These are phyloP conservation scores for Galeopsomyia nigrocyanea DNA, from an alignment of 2,888 invertebrate species.

Conservation along the genomic window DNA sequence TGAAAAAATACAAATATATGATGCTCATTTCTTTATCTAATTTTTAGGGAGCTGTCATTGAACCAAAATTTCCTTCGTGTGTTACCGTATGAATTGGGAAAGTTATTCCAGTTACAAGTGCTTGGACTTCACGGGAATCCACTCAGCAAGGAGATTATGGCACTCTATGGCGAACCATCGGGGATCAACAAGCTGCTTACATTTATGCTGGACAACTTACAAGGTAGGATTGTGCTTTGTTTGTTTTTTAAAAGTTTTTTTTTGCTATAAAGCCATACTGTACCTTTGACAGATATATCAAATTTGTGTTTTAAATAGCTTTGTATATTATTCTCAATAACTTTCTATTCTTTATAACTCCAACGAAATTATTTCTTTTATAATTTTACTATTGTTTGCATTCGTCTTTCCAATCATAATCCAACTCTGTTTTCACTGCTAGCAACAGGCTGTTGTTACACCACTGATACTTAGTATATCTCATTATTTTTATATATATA, in stretches of 20 bases:
- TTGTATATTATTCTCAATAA: background rate
- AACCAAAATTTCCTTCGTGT: constrained; percentile 95
- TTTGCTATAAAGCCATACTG: background rate
- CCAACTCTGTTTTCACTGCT: too few relatives aligned
- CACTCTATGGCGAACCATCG: constrained; percentile 92
- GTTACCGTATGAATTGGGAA: constrained; percentile 97
- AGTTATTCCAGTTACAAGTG: constrained; percentile 95
- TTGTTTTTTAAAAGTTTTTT: background rate
- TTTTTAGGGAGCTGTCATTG: constrained; percentile 87
- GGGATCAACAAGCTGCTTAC: constrained; percentile 95
- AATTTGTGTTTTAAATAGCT: background rate
- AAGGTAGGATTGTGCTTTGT: constrained; percentile 76
- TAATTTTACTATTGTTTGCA: too few relatives aligned
- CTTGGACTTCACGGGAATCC: constrained; percentile 96
- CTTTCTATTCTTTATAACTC: background rate
- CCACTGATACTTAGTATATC: too few relatives aligned
- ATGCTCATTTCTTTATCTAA: background rate
- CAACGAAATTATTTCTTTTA: background rate
- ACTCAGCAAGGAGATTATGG: constrained; percentile 90
- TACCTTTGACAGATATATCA: background rate
- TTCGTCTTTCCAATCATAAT: too few relatives aligned
- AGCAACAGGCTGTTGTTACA: too few relatives aligned
- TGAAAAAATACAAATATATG: background rate
- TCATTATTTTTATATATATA: too few relatives aligned
- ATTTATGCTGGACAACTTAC: constrained; percentile 95